Base-by-base conservation (phyloP, 2,797 vertebrate genomes). In the Calcarius lapponicus region DNA sequence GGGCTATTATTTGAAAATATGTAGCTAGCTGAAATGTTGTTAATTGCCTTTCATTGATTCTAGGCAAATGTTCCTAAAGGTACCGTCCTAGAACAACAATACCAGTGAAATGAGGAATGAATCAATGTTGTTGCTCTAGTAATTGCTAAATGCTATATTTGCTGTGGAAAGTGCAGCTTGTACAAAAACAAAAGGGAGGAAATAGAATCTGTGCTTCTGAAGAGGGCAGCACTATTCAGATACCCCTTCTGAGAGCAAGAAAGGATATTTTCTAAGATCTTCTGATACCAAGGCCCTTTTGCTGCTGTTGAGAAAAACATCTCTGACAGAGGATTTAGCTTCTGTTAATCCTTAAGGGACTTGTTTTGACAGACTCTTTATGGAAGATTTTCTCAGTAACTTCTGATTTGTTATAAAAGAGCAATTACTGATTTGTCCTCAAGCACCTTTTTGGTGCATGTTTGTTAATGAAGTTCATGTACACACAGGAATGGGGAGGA, bases 331-430 rank as follows among this genome's bases (percentile, higher is more conserved):
- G 96, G 97, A 97, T 98, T 97, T 97, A 96, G 88, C 94, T 88
- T 84, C 75, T 94, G 72, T 96, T 98, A 98, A 98, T 98, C 97
- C 97, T 97, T 95, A 91, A 96, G 97, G 96, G 96, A 97, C 97
- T 97, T 98, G 97, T 97, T 98, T 98, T 98, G 97, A 97, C 97
- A 97, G 95, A 96, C 88, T 92, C 96, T 97, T 98, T 97, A 89
- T 56, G 79, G 96, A 93, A 97, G 92, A 95, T 98, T 97, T 97
- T 97, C 95, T 93, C 53, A 43, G 96, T 86, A 97, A 97, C 89
- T 98, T 97, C 69, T 90, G 88, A 88, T 97, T 96, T 86, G 32
- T 96, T 97, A 88, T 94, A 91, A 97, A 98, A 97, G 94, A 97
- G 92, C 95, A 97, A 96, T 97, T 97, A 97, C 95, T 78, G 93